phyloP scores from a whole-genome alignment of 2,797 vertebrate species.

The Sitta carolinensis region DNA sequence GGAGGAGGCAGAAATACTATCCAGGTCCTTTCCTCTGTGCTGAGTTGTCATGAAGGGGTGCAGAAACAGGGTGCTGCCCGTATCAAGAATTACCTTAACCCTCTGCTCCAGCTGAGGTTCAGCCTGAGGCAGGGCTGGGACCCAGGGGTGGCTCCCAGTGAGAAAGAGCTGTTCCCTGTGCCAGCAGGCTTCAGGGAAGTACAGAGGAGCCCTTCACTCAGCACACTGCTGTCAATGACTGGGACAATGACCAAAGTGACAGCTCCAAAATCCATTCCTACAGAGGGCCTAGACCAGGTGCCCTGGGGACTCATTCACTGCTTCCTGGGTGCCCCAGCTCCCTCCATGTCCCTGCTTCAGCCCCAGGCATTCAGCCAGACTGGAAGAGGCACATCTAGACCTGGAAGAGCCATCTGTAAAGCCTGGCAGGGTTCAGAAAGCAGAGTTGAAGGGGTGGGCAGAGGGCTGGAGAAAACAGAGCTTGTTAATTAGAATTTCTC shows the following conservation, averaged over 20 bases:
- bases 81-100: neutral
- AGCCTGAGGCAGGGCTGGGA: neutral
- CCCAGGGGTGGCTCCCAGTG: neutral
- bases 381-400: neutral
- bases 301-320: neutral
- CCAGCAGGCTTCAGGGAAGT: neutral
- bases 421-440: neutral
- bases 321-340: fast-evolving
- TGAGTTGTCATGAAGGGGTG: neutral
- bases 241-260: neutral
- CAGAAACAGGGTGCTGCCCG: neutral
- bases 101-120: neutral
- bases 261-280: neutral
- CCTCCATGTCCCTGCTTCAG: neutral
- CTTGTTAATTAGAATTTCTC: neutral
- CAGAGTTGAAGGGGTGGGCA: neutral
- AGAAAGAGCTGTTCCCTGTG: neutral
- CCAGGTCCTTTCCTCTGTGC: neutral
- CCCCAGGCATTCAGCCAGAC: neutral
- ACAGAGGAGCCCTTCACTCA: neutral
- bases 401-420: neutral
- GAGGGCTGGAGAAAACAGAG: neutral
- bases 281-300: neutral
- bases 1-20: neutral
- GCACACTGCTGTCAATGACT: neutral